These are phyloP conservation scores for Orius insidiosus DNA, from an alignment of 1,140 invertebrate species.

Conservation along the genomic window DNA sequence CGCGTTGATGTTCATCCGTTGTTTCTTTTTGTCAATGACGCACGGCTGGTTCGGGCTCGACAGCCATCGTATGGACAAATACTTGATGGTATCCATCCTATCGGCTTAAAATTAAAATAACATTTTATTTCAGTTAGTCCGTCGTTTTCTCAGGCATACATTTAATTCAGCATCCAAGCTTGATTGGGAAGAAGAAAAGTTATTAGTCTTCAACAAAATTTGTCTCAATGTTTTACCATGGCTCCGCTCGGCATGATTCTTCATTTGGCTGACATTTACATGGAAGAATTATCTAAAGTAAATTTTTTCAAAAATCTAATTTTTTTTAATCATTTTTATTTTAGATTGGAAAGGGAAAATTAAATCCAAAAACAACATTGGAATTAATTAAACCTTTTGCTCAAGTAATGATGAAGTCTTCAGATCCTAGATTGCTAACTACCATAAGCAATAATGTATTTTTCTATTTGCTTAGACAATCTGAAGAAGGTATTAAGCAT, in stretches of 20 bases:
- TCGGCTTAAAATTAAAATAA: background rate
- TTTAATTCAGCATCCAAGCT: conserved; percentile 41
- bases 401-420: conserved; percentile 33
- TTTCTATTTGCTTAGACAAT: conserved; percentile 52
- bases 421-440: conserved; percentile 34
- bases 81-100: conserved; percentile 52
- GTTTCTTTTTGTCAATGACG: conserved; percentile 54
- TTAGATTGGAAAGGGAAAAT: conserved; percentile 40
- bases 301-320: conserved; percentile 18
- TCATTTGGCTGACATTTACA: conserved; percentile 67
- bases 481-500: conserved; percentile 49
- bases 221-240: conserved; percentile 23
- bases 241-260: conserved; percentile 49
- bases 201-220: conserved; percentile 28
- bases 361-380: conserved; percentile 33
- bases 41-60: conserved; percentile 82
- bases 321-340: conserved; percentile 17
- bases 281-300: conserved; percentile 79
- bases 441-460: conserved; percentile 44
- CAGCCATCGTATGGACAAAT: conserved; percentile 73
- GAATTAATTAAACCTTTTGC: conserved; percentile 46
- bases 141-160: conserved; percentile 56
- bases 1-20: conserved; percentile 51
- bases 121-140: conserved; percentile 41
- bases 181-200: conserved; percentile 41